Conservation (phyloP, 2,113 vertebrate genomes). For the Hystrix cristata region DNA sequence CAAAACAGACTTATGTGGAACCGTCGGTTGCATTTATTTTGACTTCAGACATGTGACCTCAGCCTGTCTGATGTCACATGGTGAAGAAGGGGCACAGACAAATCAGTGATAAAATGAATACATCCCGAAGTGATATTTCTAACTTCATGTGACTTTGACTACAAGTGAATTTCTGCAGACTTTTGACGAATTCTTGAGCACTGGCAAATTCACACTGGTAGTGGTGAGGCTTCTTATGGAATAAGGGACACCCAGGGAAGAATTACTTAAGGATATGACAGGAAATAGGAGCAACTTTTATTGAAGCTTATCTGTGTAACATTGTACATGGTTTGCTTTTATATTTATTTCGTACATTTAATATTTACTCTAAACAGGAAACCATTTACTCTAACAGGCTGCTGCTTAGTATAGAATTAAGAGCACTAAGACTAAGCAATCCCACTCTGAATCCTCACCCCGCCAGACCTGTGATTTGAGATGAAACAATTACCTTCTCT, state of each 20-base stretch:
- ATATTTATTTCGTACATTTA: background rate
- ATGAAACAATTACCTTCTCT: background rate
- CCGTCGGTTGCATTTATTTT: no score
- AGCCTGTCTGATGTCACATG: background rate
- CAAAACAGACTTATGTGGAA: background rate
- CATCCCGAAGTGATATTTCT: background rate
- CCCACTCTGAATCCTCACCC: background rate
- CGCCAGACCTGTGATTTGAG: background rate
- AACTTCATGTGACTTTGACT: background rate
- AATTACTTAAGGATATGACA: background rate
- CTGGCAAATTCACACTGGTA: background rate
- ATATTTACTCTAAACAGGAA: background rate
- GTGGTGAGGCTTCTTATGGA: background rate
- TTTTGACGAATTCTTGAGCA: background rate
- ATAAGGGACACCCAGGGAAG: background rate
- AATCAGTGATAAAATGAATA: background rate
- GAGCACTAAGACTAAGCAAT: background rate
- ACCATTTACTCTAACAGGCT: background rate
- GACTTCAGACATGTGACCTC: background rate
- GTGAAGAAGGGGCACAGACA: background rate
- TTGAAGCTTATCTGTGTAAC: background rate
- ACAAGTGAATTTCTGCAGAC: background rate
- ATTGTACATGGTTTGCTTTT: background rate
- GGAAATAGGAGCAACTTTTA: constrained; percentile 7
- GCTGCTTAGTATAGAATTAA: background rate